phyloP scores from a whole-genome alignment of 2,888 invertebrate genomes.

The Hydroisotoma schaefferi region DNA sequence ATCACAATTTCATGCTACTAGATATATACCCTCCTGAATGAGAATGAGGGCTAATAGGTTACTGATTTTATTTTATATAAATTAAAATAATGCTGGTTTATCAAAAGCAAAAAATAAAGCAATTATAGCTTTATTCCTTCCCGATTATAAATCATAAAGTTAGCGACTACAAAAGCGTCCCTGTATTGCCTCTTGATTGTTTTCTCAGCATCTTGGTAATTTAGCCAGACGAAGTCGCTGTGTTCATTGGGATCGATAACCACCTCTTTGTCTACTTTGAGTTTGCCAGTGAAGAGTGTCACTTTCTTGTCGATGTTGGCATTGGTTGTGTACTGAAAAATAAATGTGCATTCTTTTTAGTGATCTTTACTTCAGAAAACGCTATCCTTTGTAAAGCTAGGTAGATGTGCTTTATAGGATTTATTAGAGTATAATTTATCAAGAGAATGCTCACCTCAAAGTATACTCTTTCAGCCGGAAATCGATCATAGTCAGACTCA shows the following conservation, averaged over 20 bases:
- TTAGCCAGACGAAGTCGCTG: not conserved
- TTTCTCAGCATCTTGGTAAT: not conserved
- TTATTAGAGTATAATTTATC: too few relatives aligned
- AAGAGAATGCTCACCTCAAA: slow-evolving; percentile 13
- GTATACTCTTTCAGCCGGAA: not conserved
- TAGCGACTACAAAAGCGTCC: not conserved
- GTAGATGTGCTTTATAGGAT: too few relatives aligned
- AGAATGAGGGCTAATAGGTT: too few relatives aligned
- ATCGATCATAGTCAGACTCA: not conserved
- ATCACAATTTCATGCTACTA: too few relatives aligned
- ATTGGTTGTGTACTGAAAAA: not conserved
- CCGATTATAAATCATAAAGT: not conserved
- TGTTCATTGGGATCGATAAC: not conserved
- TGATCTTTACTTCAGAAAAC: too few relatives aligned
- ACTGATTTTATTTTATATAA: too few relatives aligned
- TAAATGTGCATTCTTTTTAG: not conserved
- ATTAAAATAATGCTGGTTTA: too few relatives aligned
- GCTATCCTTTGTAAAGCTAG: too few relatives aligned
- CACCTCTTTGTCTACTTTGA: not conserved
- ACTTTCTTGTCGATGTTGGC: not conserved
- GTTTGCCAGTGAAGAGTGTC: slow-evolving; percentile 5
- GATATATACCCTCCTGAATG: too few relatives aligned
- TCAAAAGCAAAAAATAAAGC: too few relatives aligned
- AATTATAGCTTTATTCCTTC: too few relatives aligned
- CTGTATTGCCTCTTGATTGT: slow-evolving; percentile 5